Conservation (phyloP, 2,113 vertebrate species). For the Cinclus mexicanus region DNA sequence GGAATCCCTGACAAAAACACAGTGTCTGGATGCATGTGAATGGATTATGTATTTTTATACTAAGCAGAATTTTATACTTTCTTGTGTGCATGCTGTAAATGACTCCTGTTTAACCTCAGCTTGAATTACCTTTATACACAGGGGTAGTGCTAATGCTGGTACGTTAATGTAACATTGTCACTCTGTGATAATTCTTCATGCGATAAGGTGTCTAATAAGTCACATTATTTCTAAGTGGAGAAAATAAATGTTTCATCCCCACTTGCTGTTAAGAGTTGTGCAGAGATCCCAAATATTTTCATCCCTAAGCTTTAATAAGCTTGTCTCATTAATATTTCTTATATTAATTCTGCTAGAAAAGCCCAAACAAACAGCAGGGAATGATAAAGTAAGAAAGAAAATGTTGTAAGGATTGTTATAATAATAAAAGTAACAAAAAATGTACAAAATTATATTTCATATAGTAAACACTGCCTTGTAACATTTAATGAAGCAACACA, state of each 20-base stretch:
- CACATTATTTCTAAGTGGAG: constrained; percentile 46
- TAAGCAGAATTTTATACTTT: not conserved
- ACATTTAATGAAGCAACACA: constrained; percentile 76
- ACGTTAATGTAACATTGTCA: not conserved
- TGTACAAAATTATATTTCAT: constrained; percentile 56
- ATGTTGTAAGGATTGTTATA: constrained; percentile 34
- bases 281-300: constrained; percentile 46
- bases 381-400: not conserved
- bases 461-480: constrained; percentile 26
- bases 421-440: constrained; percentile 70
- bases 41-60: not conserved
- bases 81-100: not conserved
- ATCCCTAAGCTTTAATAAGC: constrained; percentile 13
- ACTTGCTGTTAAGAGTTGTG: constrained; percentile 35
- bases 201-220: constrained; percentile 63
- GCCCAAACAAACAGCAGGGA: not conserved
- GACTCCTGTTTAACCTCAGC: not conserved
- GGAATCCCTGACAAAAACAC: not conserved
- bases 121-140: constrained; percentile 24
- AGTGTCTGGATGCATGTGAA: not conserved
- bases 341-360: constrained; percentile 38
- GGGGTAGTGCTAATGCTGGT: not conserved
- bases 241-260: constrained; percentile 43
- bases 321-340: constrained; percentile 34
- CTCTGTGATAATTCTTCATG: constrained; percentile 40